phyloP scores from a whole-genome alignment of 2,113 vertebrate genomes.

The Bombycilla garrulus region DNA sequence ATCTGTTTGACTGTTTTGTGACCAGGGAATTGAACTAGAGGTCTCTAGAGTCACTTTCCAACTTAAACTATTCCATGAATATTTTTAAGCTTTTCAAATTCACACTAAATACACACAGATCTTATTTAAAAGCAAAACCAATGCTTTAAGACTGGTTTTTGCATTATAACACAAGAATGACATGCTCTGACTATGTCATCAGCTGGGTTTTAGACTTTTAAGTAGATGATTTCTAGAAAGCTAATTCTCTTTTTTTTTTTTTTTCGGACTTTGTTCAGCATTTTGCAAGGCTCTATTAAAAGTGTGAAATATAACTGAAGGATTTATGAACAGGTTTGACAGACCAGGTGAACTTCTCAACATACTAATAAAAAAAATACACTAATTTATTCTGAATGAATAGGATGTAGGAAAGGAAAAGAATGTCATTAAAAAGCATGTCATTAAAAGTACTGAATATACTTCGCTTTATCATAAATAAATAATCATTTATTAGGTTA shows the following conservation, averaged over 20 bases:
- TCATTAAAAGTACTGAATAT: not conserved
- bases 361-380: not conserved
- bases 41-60: not conserved
- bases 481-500: not conserved
- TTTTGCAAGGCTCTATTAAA: not conserved
- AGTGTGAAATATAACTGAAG: not conserved
- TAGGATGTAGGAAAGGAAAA: not conserved
- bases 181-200: rapidly evolving
- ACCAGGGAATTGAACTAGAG: not conserved
- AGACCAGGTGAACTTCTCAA: not conserved
- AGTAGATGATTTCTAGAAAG: not conserved
- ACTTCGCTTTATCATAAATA: not conserved
- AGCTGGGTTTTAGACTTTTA: not conserved
- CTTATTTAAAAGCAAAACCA: not conserved
- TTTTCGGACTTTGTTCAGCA: not conserved
- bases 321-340: not conserved
- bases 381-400: not conserved
- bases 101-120: not conserved
- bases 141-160: not conserved
- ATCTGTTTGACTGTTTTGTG: not conserved
- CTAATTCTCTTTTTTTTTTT: not conserved
- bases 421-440: not conserved
- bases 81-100: not conserved
- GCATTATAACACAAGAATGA: not conserved
- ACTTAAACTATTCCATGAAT: not conserved